Evolutionary conservation across 2,797 vertebrate species (phyloP), one percentile per base, ranked within the genome.

Genomic region (Myripristis murdjan): DNA sequence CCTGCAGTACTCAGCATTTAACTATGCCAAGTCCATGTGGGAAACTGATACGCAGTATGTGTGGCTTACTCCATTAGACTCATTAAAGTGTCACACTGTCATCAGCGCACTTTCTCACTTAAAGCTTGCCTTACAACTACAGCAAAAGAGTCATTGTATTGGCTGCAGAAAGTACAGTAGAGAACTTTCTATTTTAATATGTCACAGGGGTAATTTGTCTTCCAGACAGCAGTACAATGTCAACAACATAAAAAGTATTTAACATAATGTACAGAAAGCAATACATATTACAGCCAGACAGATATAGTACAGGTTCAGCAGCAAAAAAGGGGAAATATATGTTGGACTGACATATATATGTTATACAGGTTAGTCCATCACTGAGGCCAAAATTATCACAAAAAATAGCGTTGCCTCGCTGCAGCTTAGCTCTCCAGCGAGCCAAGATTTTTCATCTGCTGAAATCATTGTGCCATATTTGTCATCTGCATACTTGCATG

Each of bases 71-170:
- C 84, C 85, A 90, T 90, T 85, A 87, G 82, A 77, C 85, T 90
- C 87, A 83, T 90, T 92, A 88, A 91, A 91, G 84, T 85, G 87
- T 88, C 90, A 90, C 87, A 82, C 89, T 89, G 89, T 91, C 90
- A 82, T 91, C 86, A 69, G 80, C 77, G 64, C 70, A 41, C 75
- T 79, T 75, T 82, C 59, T 3, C 59, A 52, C 80, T 79, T 51
- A 49, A 68, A 81, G 83, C 70, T 79, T 73, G 65, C 65, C 77
- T 76, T 86, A 79, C 76, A 74, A 76, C 78, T 70, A 65, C 77
- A 87, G 84, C 66, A 89, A 91, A 87, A 85, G 77, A 64, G 73
- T 82, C 88, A 87, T 91, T 91, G 88, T 89, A 18, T 70, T 33
- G 61, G 23, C 63, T 54, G 82, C 72, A 48, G 79, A 72, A 82